Base-by-base conservation (phyloP, 2,797 vertebrate genomes). In the Nasua narica region DNA sequence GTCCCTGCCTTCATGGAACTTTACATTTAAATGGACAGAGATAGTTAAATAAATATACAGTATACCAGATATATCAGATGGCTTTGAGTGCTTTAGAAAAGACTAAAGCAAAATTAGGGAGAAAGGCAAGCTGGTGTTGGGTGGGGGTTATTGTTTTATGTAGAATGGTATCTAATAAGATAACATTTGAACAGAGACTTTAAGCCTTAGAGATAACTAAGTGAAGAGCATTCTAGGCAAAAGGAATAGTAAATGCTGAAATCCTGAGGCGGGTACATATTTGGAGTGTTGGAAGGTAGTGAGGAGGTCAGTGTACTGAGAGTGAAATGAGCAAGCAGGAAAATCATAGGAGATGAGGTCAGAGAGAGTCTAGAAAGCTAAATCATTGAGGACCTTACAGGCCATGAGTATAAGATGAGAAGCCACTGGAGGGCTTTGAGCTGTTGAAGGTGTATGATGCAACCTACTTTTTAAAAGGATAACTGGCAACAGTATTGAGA, bases 321-420 rank as follows among this genome's bases (percentile, higher is more conserved):
- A 87, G 90, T 37, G 16, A 32, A 90, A 90, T 58, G n/a, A 97
- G 58, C 40, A 93, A 72, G 74, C 16, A 72, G 43, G 21, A 83
- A 62, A 92, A 56, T 58, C 54, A 78, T 2, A 86, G 79, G 50
- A 87, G 83, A 87, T 84, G 37, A 83, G n/a, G 37, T 76, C 46
- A 78, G 82, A 83, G 67, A 90, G 50, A 54, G 69, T 87, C 43
- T 37, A 65, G 50, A 35, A 43, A 90, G 37, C 56, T 46, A 78
- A 82, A 32, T 70, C 27, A 62, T 9, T 37, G 76, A 87, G 23
- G 27, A 62, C 62, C 23, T 77, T 50, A 11, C 16, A 87, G 54
- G 78, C 18, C 72, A 89, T 9, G 65, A 89, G 56, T 67, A 40
- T 94, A 86, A 92, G 74, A 89, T 52, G 78, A 94, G 70, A 94